These are phyloP conservation scores for Actinostola sp. DNA, from an alignment of 92 coral and sea anemone genomes.

Conservation along the genomic window DNA sequence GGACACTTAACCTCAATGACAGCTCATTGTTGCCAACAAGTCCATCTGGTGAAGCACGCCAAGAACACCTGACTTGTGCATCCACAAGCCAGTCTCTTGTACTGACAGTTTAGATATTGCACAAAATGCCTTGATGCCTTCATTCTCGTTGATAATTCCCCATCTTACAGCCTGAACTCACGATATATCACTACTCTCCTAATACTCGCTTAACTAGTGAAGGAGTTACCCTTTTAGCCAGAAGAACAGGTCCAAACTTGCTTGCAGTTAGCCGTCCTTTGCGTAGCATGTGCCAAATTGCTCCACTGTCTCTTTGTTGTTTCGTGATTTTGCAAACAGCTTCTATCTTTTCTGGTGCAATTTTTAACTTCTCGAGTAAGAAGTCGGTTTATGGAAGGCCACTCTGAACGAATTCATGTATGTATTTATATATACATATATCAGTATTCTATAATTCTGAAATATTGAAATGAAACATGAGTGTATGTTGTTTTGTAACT, in stretches of 20 bases:
- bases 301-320: background rate
- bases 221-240: constrained; percentile 14
- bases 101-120: constrained; percentile 17
- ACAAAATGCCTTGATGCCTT: too few relatives aligned
- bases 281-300: constrained; percentile 27
- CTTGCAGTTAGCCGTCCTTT: constrained; percentile 39
- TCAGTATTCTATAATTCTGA: too few relatives aligned
- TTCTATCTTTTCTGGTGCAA: too few relatives aligned
- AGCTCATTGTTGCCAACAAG: constrained; percentile 26
- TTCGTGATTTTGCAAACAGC: too few relatives aligned
- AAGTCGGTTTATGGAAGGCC: too few relatives aligned
- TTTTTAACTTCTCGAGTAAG: too few relatives aligned
- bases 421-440: too few relatives aligned
- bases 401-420: too few relatives aligned
- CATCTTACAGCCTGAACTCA: constrained; percentile 41
- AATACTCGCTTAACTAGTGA: constrained; percentile 43
- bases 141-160: constrained; percentile 39
- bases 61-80: constrained; percentile 23
- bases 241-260: constrained; percentile 29
- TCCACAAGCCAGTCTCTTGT: constrained; percentile 47
- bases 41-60: constrained; percentile 59
- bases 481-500: too few relatives aligned
- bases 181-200: constrained; percentile 41
- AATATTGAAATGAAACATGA: too few relatives aligned
- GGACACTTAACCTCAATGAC: too few relatives aligned